phyloP scores from a whole-genome alignment of 1,140 invertebrate genomes.

The Microplitis mediator region DNA sequence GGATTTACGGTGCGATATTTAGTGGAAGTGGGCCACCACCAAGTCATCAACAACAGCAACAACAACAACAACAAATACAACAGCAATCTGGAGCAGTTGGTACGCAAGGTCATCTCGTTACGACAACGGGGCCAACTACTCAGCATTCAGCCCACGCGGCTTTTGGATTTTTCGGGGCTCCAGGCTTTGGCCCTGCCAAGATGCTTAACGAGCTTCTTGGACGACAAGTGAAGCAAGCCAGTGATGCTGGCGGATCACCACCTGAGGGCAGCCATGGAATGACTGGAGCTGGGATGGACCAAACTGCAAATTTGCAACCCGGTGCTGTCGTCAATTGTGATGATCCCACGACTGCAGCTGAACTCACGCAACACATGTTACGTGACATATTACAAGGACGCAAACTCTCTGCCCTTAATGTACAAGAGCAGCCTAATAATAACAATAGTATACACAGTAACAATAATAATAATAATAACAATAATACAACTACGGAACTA shows the following conservation, averaged over 20 bases:
- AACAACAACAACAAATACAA: constrained; percentile 61
- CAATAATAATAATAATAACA: constrained; percentile 59
- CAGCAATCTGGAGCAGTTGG: constrained; percentile 64
- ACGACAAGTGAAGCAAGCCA: constrained; percentile 74
- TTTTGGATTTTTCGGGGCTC: constrained; percentile 74
- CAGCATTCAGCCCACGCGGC: constrained; percentile 61
- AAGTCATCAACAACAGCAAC: constrained; percentile 37
- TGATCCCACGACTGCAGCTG: constrained; percentile 64
- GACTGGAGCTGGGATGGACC: constrained; percentile 58
- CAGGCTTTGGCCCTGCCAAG: constrained; percentile 78
- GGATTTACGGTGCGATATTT: constrained; percentile 82
- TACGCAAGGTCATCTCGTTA: constrained; percentile 52
- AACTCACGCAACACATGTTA: constrained; percentile 81
- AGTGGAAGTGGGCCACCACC: constrained; percentile 55
- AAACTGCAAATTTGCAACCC: constrained; percentile 58
- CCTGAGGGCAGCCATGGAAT: constrained; percentile 60
- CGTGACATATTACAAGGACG: constrained; percentile 81
- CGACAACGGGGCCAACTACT: constrained; percentile 56
- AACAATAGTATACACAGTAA: constrained; percentile 64
- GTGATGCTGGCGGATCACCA: constrained; percentile 68
- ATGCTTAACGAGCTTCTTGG: constrained; percentile 84
- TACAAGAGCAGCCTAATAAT: constrained; percentile 59
- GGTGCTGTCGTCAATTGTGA: constrained; percentile 60
- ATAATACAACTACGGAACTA: constrained; percentile 48
- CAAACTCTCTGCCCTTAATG: constrained; percentile 67